Percentiles rank a stretch among this genome's conserved stretches.
These are phyloP conservation scores for Phacellophora camtschatica DNA, from an alignment of 30 jellyfish, hydroid and myxozoan species.

Conservation along the genomic window DNA sequence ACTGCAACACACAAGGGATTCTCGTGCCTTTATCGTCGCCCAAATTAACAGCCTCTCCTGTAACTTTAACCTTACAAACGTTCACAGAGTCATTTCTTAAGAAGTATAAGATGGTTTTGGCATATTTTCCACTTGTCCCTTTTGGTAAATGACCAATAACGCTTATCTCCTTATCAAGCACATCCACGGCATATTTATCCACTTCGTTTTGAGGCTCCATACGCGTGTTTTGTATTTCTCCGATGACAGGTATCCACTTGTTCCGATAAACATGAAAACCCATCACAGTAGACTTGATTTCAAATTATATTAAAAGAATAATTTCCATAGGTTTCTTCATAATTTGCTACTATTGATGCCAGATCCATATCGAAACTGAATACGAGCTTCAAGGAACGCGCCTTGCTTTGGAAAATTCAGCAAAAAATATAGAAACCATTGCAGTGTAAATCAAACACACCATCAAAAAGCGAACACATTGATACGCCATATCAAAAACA, in stretches of 20 bases:
- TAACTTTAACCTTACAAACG: not conserved
- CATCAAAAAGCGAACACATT: no score
- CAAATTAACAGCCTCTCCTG: not conserved
- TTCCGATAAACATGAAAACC: not conserved
- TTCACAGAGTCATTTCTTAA: not conserved
- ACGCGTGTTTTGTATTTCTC: not conserved
- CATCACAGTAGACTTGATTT: not conserved
- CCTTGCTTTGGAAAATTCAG: no score
- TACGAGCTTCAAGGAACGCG: not conserved
- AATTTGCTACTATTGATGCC: not conserved
- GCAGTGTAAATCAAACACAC: no score
- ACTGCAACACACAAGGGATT: not conserved
- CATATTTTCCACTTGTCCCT: conserved; percentile 17
- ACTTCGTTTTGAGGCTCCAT: conserved; percentile 10
- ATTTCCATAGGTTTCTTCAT: not conserved
- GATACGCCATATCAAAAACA: not conserved
- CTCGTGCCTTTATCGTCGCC: conserved; percentile 4
- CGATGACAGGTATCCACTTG: not conserved
- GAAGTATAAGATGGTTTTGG: conserved; percentile 26
- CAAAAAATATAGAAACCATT: no score
- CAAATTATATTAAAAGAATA: not conserved
- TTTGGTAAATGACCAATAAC: conserved; percentile 8
- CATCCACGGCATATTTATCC: conserved; percentile 22
- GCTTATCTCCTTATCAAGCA: not conserved
- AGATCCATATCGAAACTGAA: not conserved